Evolutionary conservation across 1,140 invertebrate species (phyloP).

Genomic region (Drosophila oshimai): DNA sequence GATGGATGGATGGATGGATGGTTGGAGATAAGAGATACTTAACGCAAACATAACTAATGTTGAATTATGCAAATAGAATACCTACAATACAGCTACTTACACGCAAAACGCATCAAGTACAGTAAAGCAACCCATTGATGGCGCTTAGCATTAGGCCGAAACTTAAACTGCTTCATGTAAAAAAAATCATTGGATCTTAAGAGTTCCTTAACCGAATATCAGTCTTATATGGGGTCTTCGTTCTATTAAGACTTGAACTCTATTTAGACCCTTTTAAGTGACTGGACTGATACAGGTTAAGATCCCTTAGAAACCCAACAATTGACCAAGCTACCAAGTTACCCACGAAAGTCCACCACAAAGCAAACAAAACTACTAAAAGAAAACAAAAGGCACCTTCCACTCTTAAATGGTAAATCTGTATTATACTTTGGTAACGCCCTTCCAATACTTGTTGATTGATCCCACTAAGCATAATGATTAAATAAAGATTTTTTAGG

Average conservation of each 20-base stretch:
- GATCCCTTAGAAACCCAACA: constrained; percentile 25
- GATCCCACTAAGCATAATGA: constrained; percentile 36
- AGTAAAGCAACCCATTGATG: constrained; percentile 35
- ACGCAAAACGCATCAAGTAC: constrained; percentile 50
- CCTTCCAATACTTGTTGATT: constrained; percentile 66
- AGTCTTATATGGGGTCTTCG: constrained; percentile 1
- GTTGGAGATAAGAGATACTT: constrained; percentile 51
- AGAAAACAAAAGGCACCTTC: constrained; percentile 35
- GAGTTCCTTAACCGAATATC: constrained; percentile 22
- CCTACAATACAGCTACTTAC: constrained; percentile 46
- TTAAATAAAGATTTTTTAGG: constrained; percentile 30
- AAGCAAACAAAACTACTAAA: constrained; percentile 4
- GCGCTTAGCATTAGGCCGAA: constrained; percentile 48
- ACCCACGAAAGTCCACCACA: constrained; percentile 52
- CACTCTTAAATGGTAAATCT: constrained; percentile 23
- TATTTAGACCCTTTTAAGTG: not conserved
- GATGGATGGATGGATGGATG: constrained; percentile 42
- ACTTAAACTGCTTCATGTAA: constrained; percentile 32
- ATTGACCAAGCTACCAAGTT: constrained; percentile 75
- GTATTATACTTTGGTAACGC: constrained; percentile 63
- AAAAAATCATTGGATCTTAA: constrained; percentile 4
- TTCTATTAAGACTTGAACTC: not conserved
- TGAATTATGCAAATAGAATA: constrained; percentile 53
- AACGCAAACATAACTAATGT: constrained; percentile 72
- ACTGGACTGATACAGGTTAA: constrained; percentile 19